Evolutionary conservation across 2,797 vertebrate genomes (phyloP), one percentile per base, ranked within the genome.

Genomic region (Momotus momota): DNA sequence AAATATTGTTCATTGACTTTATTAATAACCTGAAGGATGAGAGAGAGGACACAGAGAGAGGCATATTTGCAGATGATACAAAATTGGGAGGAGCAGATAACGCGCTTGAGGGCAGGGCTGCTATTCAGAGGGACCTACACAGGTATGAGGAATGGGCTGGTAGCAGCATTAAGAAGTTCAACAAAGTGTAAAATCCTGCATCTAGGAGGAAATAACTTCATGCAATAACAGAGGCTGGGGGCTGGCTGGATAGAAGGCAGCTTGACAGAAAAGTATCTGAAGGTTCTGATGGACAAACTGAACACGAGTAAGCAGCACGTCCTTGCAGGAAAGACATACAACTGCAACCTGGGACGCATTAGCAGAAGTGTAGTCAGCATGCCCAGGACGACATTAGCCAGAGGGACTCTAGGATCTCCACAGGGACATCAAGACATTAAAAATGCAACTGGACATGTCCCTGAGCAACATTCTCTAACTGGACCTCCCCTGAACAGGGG

Each of bases 101-200:
- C 74, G 57, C 0, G 75, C 89, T 88, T 67, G 64, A 95, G 90
- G 95, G 79, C 49, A 94, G 45, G 85, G 43, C 52, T 93, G 79
- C 65, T 87, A n/a, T 83, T 85, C 79, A 86, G 65, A 85, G 25
- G 10, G 67, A 92, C 61, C 79, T 67, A 85, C 81, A 91, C 78
- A 91, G 87, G 91, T 95, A 79, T 61, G 38, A 88, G 72, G 57
- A 95, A 85, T 38, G 31, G 72, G 35, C 45, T 88, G 90, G 83
- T 65, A 97, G 84, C 19, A 87, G 81, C 93, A 91, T 65, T 45
- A 83, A 3, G 10, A 71, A 89, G 26, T 81, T 94, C 67, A 88
- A 55, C 23, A n/a, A 91, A 2, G 85, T 90, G 87, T 91, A 86
- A 95, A 94, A 94, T 90, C 41, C 31, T 86, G 57, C 87, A 87